Conservation (phyloP, 2,797 vertebrate genomes). For the Pogonophryne albipinna region DNA sequence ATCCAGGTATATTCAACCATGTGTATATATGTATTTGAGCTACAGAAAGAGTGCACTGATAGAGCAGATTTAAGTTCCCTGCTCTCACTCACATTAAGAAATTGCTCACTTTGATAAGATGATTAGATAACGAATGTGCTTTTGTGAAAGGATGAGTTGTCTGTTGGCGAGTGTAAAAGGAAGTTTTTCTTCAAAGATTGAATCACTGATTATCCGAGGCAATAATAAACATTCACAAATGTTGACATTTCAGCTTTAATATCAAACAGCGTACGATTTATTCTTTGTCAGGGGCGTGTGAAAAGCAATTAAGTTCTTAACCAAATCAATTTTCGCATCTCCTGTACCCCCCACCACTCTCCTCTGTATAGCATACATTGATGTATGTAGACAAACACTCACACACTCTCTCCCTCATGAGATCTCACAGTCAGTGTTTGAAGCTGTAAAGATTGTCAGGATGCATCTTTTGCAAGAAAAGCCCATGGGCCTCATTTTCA, state of each 20-base stretch:
- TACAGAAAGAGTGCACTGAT: background rate
- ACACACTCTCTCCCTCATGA: conserved; percentile 22
- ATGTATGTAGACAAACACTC: conserved; percentile 3
- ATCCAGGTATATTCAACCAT: background rate
- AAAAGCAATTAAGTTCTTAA: conserved; percentile 68
- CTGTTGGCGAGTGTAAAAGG: conserved; percentile 36
- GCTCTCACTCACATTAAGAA: conserved; percentile 1
- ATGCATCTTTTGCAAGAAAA: conserved; percentile 62
- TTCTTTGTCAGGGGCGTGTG: conserved; percentile 42
- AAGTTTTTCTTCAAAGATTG: conserved; percentile 41
- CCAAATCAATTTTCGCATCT: conserved; percentile 52
- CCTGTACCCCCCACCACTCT: background rate
- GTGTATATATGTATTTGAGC: background rate
- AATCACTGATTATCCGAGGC: conserved; percentile 36
- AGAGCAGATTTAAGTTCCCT: background rate
- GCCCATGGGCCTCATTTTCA: conserved; percentile 69
- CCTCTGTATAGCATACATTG: conserved; percentile 15
- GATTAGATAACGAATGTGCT: conserved; percentile 23
- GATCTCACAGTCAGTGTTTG: conserved; percentile 57
- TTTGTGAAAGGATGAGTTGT: conserved; percentile 27
- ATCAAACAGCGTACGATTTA: conserved; percentile 39
- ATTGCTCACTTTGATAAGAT: conserved; percentile 9
- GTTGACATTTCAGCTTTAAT: conserved; percentile 52
- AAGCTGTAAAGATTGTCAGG: conserved; percentile 69
- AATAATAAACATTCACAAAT: conserved; percentile 44